A percentile compares a stretch with the other conserved stretches of the same genome.
Conservation (phyloP, 1,140 invertebrate genomes). For the Colletes gigas region DNA sequence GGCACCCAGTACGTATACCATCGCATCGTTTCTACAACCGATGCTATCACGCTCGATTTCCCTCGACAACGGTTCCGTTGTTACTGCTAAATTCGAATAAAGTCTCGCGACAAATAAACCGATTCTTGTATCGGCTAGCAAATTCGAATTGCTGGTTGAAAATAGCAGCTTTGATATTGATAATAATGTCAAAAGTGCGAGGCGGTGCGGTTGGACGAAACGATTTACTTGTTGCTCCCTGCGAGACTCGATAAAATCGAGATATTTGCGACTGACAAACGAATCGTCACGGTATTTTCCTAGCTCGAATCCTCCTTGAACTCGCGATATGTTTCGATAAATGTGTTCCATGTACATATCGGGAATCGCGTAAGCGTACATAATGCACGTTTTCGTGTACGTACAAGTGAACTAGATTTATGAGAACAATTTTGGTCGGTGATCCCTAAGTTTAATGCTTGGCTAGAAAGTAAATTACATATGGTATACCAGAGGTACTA, state of each 20-base stretch:
- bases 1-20: neutral
- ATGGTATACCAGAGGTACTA: no score
- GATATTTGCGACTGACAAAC: neutral
- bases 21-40: neutral
- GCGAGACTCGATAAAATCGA: no score
- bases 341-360: no score
- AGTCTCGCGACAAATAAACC: neutral
- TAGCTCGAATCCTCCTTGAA: neutral
- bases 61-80: slow-evolving; percentile 25
- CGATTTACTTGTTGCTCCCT: slow-evolving; percentile 36
- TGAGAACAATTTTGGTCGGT: neutral
- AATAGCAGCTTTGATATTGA: neutral
- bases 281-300: neutral
- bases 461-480: no score
- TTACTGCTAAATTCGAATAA: slow-evolving; percentile 43
- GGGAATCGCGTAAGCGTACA: no score
- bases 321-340: no score
- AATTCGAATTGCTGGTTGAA: neutral
- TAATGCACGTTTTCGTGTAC: no score
- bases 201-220: neutral
- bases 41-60: neutral
- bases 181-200: neutral
- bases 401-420: neutral
- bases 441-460: no score
- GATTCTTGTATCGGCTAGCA: slow-evolving; percentile 10